phyloP scores from a whole-genome alignment of 2,797 vertebrate species.

The Adrianichthys oophorus region DNA sequence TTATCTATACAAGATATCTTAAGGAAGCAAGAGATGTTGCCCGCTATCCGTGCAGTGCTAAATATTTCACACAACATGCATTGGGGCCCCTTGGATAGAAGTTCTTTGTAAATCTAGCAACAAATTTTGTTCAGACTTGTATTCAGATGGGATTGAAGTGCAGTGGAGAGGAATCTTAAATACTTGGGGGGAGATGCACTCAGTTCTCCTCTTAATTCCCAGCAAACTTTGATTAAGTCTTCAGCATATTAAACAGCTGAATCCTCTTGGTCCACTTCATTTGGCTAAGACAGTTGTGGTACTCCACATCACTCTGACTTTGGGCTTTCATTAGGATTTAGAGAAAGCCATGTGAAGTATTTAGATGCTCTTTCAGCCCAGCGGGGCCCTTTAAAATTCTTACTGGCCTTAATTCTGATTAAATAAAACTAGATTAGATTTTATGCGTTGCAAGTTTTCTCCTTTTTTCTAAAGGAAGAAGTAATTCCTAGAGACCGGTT shows the following conservation, averaged over 20 bases:
- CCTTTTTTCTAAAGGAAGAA: slow-evolving; percentile 1
- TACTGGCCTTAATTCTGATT: slow-evolving; percentile 43
- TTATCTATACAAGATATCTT: slow-evolving; percentile 8
- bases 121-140: slow-evolving; percentile 9
- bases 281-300: slow-evolving; percentile 23
- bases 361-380: slow-evolving; percentile 40
- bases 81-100: slow-evolving; percentile 34
- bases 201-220: slow-evolving; percentile 53
- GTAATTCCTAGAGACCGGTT: slow-evolving; percentile 12
- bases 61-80: slow-evolving; percentile 58
- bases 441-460: slow-evolving; percentile 28
- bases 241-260: slow-evolving; percentile 58
- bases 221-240: slow-evolving; percentile 56
- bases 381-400: slow-evolving; percentile 32
- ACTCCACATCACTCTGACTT: slow-evolving; percentile 16
- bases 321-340: slow-evolving; percentile 42
- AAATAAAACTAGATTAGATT: slow-evolving; percentile 58
- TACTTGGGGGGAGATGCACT: slow-evolving; percentile 31
- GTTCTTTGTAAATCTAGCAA: slow-evolving; percentile 13
- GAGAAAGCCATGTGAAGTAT: slow-evolving; percentile 30
- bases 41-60: slow-evolving; percentile 15
- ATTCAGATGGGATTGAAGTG: slow-evolving; percentile 10
- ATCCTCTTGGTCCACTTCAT: slow-evolving; percentile 47
- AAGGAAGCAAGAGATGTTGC: slow-evolving; percentile 12
- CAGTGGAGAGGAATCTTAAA: slow-evolving; percentile 17